A percentile compares a stretch with the other conserved stretches of the same genome.
Conservation (phyloP, 1,140 invertebrate genomes). For the Anadara kagoshimensis region DNA sequence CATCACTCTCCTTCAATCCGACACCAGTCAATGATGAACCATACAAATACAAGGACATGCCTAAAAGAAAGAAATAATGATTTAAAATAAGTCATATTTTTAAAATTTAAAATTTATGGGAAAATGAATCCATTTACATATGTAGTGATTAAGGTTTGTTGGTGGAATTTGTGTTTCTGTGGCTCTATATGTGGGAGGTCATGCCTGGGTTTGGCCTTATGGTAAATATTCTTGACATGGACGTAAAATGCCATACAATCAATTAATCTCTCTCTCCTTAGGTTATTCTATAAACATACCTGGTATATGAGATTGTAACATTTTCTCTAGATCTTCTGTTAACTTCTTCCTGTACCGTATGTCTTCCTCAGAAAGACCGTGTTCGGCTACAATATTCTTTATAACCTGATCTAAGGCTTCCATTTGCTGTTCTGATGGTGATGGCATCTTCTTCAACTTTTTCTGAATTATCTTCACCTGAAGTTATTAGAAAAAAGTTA, state of each 20-base stretch:
- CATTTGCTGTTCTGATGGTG: constrained; percentile 50
- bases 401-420: constrained; percentile 53
- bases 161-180: no score
- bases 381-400: constrained; percentile 35
- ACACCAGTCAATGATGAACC: constrained; percentile 67
- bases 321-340: constrained; percentile 21
- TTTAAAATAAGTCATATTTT: background rate
- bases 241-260: no score
- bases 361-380: constrained; percentile 48
- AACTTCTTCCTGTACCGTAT: constrained; percentile 37
- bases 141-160: no score
- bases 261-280: no score
- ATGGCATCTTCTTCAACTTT: constrained; percentile 57
- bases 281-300: constrained; percentile 26
- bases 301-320: constrained; percentile 29
- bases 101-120: no score
- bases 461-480: constrained; percentile 53
- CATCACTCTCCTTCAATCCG: constrained; percentile 63
- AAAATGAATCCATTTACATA: no score
- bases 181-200: no score
- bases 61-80: constrained; percentile 48
- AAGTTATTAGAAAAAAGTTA: constrained; percentile 1
- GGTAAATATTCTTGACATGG: no score
- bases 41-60: constrained; percentile 61
- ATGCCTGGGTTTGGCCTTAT: no score